These are phyloP conservation scores for Styela clava DNA, from an alignment of 23 tunicate genomes.

Conservation along the genomic window DNA sequence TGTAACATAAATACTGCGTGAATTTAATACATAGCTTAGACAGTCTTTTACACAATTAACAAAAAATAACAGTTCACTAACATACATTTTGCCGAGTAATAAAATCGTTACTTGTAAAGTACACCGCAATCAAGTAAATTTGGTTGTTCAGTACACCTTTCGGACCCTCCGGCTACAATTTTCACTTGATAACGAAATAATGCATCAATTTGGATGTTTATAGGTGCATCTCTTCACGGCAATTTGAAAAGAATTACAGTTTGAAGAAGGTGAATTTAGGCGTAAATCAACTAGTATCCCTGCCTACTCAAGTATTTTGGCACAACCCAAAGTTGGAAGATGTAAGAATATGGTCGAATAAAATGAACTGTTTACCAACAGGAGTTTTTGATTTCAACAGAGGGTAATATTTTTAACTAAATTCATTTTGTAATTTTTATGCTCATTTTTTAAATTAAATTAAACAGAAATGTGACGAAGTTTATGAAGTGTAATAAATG, in stretches of 20 bases:
- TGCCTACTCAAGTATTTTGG: neutral
- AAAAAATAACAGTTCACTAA: too few relatives aligned
- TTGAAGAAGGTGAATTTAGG: neutral
- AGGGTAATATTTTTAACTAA: neutral
- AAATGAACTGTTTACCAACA: conserved; percentile 5
- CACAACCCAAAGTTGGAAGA: neutral
- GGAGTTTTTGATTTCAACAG: neutral
- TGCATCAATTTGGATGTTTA: neutral
- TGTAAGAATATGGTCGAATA: conserved; percentile 16
- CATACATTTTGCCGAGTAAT: too few relatives aligned
- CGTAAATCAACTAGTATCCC: neutral
- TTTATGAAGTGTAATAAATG: too few relatives aligned
- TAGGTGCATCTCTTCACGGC: conserved; percentile 19
- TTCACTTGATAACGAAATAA: neutral
- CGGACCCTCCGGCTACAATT: neutral
- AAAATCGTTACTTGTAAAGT: too few relatives aligned
- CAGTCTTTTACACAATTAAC: too few relatives aligned
- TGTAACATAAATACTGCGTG: too few relatives aligned
- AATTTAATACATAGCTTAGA: too few relatives aligned
- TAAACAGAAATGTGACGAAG: too few relatives aligned
- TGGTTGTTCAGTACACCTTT: neutral
- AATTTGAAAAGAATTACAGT: neutral
- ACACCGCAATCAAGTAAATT: neutral
- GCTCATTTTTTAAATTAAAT: too few relatives aligned
- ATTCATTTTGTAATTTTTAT: too few relatives aligned